Conservation (phyloP, 2,888 invertebrate genomes). For the Drosophila kanekoi region DNA sequence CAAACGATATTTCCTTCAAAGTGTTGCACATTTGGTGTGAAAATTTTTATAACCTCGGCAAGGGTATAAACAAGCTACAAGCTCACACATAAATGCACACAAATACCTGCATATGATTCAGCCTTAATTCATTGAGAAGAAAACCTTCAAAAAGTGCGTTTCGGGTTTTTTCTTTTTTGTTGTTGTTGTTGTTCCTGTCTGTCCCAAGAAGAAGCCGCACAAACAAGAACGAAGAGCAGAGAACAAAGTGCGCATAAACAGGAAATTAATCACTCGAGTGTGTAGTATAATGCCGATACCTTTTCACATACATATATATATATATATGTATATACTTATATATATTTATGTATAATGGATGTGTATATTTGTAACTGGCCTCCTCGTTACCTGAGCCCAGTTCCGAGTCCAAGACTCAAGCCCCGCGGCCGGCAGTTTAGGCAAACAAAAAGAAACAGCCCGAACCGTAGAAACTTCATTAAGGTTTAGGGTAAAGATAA, state of each 20-base stretch:
- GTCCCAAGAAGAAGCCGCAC: slow-evolving; percentile 63
- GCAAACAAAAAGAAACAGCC: slow-evolving; percentile 37
- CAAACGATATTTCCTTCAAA: not conserved
- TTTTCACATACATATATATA: slow-evolving; percentile 37
- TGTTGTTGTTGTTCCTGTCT: slow-evolving; percentile 29
- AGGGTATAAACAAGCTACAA: slow-evolving; percentile 19
- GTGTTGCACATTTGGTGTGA: slow-evolving; percentile 5
- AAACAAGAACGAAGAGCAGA: slow-evolving; percentile 59
- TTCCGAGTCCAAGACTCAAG: slow-evolving; percentile 20
- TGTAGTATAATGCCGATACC: slow-evolving; percentile 60
- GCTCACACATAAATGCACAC: not conserved
- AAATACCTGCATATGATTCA: not conserved
- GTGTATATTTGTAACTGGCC: slow-evolving; percentile 24
- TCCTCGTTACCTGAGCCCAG: slow-evolving; percentile 41
- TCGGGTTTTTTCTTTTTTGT: slow-evolving; percentile 36
- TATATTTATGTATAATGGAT: slow-evolving; percentile 4
- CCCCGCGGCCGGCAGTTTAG: slow-evolving; percentile 38
- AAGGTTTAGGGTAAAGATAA: slow-evolving; percentile 47
- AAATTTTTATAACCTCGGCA: not conserved
- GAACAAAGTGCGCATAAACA: slow-evolving; percentile 70
- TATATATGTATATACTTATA: slow-evolving; percentile 11
- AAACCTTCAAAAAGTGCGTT: slow-evolving; percentile 58
- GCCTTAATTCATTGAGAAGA: slow-evolving; percentile 56
- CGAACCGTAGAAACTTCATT: slow-evolving; percentile 53
- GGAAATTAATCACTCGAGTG: slow-evolving; percentile 78